Base-by-base conservation (phyloP, 2,797 vertebrate species). In the Linurgus olivaceus region DNA sequence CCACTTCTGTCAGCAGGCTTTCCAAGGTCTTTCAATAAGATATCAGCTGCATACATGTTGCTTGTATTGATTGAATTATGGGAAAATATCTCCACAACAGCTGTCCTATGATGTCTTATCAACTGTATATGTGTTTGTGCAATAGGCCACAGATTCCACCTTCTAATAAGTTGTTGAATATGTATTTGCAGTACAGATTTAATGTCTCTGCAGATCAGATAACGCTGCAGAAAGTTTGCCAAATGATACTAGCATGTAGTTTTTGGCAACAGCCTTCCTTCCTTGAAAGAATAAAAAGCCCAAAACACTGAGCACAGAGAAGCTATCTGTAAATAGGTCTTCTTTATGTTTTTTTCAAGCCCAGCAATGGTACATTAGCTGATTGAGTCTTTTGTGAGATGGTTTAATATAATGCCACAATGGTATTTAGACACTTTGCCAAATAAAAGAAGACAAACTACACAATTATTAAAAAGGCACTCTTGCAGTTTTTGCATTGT, bases 201-300 rank as follows among this genome's bases (percentile, higher is more conserved):
- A 91, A 80, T 50, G 47, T 87, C 54, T 91, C 74, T 92, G 44
- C 38, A 88, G 79, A 92, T 93, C 76, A 88, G 84, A 83, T 88
- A 95, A 79, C 0, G 0, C 55, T 68, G 68, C 47, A 45, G 55
- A 57, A 84, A 37, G 5, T 67, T 82, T 93, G 68, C 91, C 71
- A 92, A 52, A 81, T 58, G 61, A 72, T 74, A 83, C 54, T 66
- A 93, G 51, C 1, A 1, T 33, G 38, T 51, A 54, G 37, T 29
- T 87, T 75, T 85, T 86, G 76, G 76, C 88, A 92, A 62, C 20
- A 80, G 17, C 37, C 16, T 88, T 51, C 35, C 16, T 90, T 88
- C 42, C n/a, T 90, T 90, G 68, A 77, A 92, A 91, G 17, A 72
- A 68, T 67, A 26, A 55, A 88, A 68, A 58, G 25, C 19, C 13